A percentile compares a stretch with the other conserved stretches of the same genome.
These are phyloP conservation scores for Micronycteris hirsuta DNA, from an alignment of 2,113 vertebrate species.

Conservation along the genomic window DNA sequence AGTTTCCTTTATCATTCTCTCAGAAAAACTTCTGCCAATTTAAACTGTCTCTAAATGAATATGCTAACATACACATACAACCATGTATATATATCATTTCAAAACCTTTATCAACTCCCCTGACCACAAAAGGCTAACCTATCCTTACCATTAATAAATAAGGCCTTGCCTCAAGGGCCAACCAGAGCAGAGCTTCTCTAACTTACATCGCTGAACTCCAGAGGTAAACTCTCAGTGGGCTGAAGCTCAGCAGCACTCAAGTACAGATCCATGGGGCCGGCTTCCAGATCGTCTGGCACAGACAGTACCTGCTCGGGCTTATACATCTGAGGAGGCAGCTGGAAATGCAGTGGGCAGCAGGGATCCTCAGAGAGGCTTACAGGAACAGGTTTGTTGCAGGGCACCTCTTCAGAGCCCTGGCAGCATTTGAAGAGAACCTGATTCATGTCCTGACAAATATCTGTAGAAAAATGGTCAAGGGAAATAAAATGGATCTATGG, in stretches of 20 bases:
- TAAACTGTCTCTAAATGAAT: conserved; percentile 6
- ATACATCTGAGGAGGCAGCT: conserved; percentile 92
- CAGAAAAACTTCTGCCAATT: neutral
- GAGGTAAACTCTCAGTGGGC: conserved; percentile 93
- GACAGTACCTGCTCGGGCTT: conserved; percentile 89
- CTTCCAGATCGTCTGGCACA: conserved; percentile 85
- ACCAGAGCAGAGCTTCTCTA: conserved; percentile 56
- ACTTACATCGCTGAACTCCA: conserved; percentile 98
- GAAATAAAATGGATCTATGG: conserved; percentile 48
- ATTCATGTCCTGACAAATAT: conserved; percentile 94
- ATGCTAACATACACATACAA: neutral
- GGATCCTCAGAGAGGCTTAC: conserved; percentile 93
- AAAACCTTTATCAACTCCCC: neutral
- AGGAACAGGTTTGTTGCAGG: conserved; percentile 91
- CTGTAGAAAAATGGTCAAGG: conserved; percentile 84
- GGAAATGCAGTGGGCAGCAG: conserved; percentile 92
- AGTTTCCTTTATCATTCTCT: neutral
- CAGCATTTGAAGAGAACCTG: conserved; percentile 95
- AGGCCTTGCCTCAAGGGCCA: conserved; percentile 43
- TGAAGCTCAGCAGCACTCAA: conserved; percentile 96
- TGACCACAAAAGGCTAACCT: conserved; percentile 36
- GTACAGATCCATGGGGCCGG: conserved; percentile 90
- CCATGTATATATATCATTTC: neutral
- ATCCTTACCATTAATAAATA: conserved; percentile 51
- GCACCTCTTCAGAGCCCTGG: conserved; percentile 91